Conservation (phyloP, 2,888 invertebrate species). For the Amphiduros pacificus region DNA sequence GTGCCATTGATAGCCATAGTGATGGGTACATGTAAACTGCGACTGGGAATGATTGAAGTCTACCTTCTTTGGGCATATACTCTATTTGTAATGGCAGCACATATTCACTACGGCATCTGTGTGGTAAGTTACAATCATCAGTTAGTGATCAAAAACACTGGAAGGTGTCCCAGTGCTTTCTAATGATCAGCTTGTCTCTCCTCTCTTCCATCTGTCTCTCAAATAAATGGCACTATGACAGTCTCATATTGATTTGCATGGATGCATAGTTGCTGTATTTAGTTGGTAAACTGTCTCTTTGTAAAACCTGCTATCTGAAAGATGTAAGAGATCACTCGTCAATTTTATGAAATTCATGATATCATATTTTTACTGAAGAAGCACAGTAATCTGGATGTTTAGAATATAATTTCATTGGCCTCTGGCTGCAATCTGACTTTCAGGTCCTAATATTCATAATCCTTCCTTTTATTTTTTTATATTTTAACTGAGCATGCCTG, state of each 20-base stretch:
- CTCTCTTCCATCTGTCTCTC: not conserved
- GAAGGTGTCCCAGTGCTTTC: not conserved
- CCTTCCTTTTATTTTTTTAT: too few species aligned
- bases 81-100: conserved; percentile 72
- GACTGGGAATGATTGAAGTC: conserved; percentile 68
- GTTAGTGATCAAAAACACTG: not conserved
- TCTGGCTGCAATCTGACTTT: too few species aligned
- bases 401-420: too few species aligned
- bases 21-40: conserved; percentile 34
- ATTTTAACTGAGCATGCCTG: too few species aligned
- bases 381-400: too few species aligned
- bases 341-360: too few species aligned
- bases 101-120: conserved; percentile 87
- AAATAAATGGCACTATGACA: not conserved
- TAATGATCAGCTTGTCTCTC: not conserved
- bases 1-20: conserved; percentile 50
- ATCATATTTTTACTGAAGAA: too few species aligned
- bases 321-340: too few species aligned
- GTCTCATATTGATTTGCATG: too few species aligned
- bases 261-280: not conserved
- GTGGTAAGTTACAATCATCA: conserved; percentile 73
- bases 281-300: too few species aligned
- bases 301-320: too few species aligned
- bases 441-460: too few species aligned
- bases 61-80: conserved; percentile 74